Percentiles rank a stretch among this genome's conserved stretches.
Evolutionary conservation across 2,888 invertebrate genomes (phyloP).

Genomic region (Ceramica pisi): DNA sequence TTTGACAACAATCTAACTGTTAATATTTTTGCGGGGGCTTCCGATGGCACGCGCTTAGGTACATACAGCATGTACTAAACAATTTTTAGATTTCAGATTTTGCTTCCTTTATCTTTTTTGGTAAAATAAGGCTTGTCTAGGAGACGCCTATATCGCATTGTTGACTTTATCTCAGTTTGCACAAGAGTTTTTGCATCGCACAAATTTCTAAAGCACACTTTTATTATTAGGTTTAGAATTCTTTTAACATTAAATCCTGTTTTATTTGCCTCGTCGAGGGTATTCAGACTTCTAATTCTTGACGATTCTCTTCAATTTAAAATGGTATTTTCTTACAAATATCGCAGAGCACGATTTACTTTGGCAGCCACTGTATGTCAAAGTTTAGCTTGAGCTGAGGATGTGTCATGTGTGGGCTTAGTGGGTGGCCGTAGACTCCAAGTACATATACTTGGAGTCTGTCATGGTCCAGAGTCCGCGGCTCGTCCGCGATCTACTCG

Average conservation of each 20-base stretch:
- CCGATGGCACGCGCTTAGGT: neutral
- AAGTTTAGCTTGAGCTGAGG: too few relatives aligned
- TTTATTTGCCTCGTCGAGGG: neutral
- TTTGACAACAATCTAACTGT: neutral
- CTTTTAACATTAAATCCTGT: neutral
- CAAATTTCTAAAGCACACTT: slow-evolving; percentile 16
- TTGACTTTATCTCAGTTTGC: neutral
- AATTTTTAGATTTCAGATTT: neutral
- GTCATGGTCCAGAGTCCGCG: too few relatives aligned
- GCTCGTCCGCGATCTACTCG: too few relatives aligned
- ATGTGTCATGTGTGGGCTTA: too few relatives aligned
- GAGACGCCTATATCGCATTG: too few relatives aligned
- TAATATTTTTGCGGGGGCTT: neutral
- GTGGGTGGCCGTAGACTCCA: too few relatives aligned
- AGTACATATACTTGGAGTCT: too few relatives aligned
- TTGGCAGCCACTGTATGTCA: too few relatives aligned
- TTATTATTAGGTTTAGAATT: neutral
- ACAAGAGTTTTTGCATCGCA: neutral
- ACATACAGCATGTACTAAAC: neutral
- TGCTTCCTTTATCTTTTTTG: neutral
- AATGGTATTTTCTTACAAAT: neutral
- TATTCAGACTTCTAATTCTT: neutral
- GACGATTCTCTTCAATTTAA: neutral
- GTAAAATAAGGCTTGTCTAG: neutral
- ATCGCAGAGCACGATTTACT: neutral